A percentile compares a stretch with the other conserved stretches of the same genome.
Evolutionary conservation across 2,888 invertebrate genomes (phyloP).

Genomic region (Lepas anatifera): DNA sequence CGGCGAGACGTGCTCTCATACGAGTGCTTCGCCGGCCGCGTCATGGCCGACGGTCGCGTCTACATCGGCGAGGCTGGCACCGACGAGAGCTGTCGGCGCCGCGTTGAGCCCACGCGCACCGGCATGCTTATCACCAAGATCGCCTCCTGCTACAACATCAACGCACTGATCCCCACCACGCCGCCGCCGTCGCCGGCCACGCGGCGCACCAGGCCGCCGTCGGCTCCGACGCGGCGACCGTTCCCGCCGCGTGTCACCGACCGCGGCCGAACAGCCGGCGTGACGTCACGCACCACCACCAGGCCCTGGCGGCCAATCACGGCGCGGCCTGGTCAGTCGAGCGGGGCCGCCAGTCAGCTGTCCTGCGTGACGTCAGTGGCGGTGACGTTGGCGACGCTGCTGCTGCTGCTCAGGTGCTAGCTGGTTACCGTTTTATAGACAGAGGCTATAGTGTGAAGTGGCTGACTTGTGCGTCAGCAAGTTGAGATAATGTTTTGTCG

Average conservation of each 20-base stretch:
- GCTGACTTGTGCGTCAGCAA: not conserved
- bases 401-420: not conserved
- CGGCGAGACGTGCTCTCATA: slow-evolving; percentile 46
- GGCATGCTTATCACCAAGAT: slow-evolving; percentile 41
- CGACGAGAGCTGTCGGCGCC: slow-evolving; percentile 45
- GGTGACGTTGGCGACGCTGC: not conserved
- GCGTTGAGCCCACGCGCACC: slow-evolving; percentile 44
- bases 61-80: slow-evolving; percentile 51
- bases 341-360: not conserved
- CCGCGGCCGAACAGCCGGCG: too few relatives aligned
- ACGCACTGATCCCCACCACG: not conserved
- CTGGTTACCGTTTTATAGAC: too few relatives aligned
- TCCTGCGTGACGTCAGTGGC: not conserved
- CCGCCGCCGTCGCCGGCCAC: not conserved
- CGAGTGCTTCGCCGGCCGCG: slow-evolving; percentile 52
- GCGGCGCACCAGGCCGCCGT: not conserved
- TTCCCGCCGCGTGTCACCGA: not conserved
- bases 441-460: too few relatives aligned
- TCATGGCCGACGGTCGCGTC: slow-evolving; percentile 45
- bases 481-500: too few relatives aligned
- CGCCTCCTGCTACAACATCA: not conserved
- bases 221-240: not conserved
- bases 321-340: not conserved
- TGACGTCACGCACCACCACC: not conserved
- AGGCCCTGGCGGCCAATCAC: slow-evolving; percentile 4